Base-by-base conservation (phyloP, 2,113 vertebrate species). In the Macheiramphus alcinus region DNA sequence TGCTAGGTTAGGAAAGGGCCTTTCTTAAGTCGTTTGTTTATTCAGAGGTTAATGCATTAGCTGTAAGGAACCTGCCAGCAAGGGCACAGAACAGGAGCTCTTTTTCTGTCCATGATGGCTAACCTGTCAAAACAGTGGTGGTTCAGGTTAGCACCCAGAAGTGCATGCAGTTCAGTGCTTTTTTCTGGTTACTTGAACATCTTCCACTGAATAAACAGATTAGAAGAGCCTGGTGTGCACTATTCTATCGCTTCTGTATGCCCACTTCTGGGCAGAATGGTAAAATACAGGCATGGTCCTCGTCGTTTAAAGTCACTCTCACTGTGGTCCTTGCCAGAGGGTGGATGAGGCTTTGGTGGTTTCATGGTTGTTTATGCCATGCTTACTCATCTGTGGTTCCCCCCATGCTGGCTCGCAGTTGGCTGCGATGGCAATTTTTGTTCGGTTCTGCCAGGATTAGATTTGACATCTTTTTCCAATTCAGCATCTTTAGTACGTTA, bases 1-100 rank as follows among this genome's bases (percentile, higher is more conserved):
- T 20, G 74, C 93, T 70, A 27, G 71, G 89, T 68, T 66, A 76
- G 93, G 80, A 85, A 91, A 82, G 58, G 91, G 84, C 78, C 74
- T 72, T 90, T 91, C 55, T 83, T 68, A 40, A 40, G 73, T 18
- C 13, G 13, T 72, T 96, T 95, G 94, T 96, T 97, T 97, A 82
- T 95, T 85, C 91, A 76, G 89, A 94, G 80, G 92, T 92, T 95
- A 93, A 84, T 89, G 88, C 74, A 61, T 94, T 70, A 72, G 66
- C 89, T 76, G 76, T 29, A 66, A 87, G 91, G 74, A 90, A 93
- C 86, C 83, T 92, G 89, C 80, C 73, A 65, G 88, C 45, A 25
- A 47, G 83, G 70, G 65, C 65, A 72, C 48, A 6, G 61, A 78
- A 89, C 84, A 56, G 91, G 89, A 76, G 80, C 84, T 85, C 75